A percentile compares a stretch with the other conserved stretches of the same genome.
These are phyloP conservation scores for Cyclophora albipunctata DNA, from an alignment of 2,888 invertebrate genomes.

Conservation along the genomic window DNA sequence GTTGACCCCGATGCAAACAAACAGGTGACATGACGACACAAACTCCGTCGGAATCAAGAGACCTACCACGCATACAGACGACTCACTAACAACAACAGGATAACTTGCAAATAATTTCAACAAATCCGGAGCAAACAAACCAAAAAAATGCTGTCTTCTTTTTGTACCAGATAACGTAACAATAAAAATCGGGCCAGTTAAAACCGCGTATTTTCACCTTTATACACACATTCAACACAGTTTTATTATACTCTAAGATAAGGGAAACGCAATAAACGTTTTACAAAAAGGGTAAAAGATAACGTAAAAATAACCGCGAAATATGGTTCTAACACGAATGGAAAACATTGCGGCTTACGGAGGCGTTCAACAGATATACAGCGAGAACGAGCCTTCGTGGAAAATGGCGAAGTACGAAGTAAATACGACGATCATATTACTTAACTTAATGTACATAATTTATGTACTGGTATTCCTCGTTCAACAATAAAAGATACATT, in stretches of 20 bases:
- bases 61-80: slow-evolving; percentile 40
- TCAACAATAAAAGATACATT: too few relatives aligned
- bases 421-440: slow-evolving; percentile 5
- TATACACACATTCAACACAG: too few relatives aligned
- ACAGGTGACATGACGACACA: slow-evolving; percentile 34
- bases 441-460: slow-evolving; percentile 9
- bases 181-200: too few relatives aligned
- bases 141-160: too few relatives aligned
- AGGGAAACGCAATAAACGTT: slow-evolving; percentile 14
- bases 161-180: background rate
- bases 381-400: slow-evolving; percentile 25
- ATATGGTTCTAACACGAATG: slow-evolving; percentile 21
- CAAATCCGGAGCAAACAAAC: too few relatives aligned
- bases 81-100: too few relatives aligned
- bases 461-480: background rate
- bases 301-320: slow-evolving; percentile 13
- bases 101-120: too few relatives aligned
- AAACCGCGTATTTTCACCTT: too few relatives aligned
- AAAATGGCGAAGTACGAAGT: slow-evolving; percentile 13
- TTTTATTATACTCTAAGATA: slow-evolving; percentile 1
- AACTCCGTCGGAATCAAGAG: slow-evolving; percentile 46
- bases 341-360: slow-evolving; percentile 20
- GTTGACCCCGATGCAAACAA: slow-evolving; percentile 39
- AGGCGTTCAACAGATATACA: slow-evolving; percentile 25
- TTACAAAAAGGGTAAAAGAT: slow-evolving; percentile 18